Percentiles rank a stretch among this genome's conserved stretches.
phyloP scores from a whole-genome alignment of 2,113 vertebrate genomes.

The Maccullochella peelii region DNA sequence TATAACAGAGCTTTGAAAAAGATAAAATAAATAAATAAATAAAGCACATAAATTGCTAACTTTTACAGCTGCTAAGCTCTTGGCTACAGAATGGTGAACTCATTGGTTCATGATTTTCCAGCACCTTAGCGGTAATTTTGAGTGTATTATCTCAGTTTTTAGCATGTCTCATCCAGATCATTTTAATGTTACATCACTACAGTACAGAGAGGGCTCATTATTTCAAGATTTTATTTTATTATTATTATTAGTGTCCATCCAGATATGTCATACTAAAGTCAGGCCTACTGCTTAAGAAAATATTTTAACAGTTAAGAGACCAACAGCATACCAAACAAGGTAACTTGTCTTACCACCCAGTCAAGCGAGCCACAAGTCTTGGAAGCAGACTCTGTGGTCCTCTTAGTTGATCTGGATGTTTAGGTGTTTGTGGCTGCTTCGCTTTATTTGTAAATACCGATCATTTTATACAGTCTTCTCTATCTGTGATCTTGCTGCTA shows the following conservation, averaged over 20 bases:
- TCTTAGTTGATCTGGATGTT: not conserved
- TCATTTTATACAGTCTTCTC: conserved; percentile 1
- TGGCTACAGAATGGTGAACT: not conserved
- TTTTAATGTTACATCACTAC: not conserved
- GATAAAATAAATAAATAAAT: not conserved
- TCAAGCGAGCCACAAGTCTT: too few relatives aligned
- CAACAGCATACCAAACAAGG: not conserved
- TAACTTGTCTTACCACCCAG: not conserved
- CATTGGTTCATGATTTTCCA: not conserved
- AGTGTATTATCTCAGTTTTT: not conserved
- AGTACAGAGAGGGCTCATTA: not conserved
- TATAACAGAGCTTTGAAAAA: not conserved
- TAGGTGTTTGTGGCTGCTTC: not conserved
- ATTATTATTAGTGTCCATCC: too few relatives aligned
- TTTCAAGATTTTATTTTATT: too few relatives aligned
- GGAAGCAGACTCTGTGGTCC: not conserved
- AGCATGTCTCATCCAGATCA: not conserved
- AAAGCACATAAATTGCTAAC: not conserved
- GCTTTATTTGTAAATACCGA: not conserved
- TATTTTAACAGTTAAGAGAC: not conserved
- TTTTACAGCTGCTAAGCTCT: not conserved
- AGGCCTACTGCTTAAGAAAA: not conserved
- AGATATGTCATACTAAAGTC: not conserved
- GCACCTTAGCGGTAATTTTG: too few relatives aligned
- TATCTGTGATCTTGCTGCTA: conserved; percentile 52